Evolutionary conservation across 1,140 invertebrate genomes (phyloP), one percentile per base, ranked within the genome.

Genomic region (Sminthurinus signatus): DNA sequence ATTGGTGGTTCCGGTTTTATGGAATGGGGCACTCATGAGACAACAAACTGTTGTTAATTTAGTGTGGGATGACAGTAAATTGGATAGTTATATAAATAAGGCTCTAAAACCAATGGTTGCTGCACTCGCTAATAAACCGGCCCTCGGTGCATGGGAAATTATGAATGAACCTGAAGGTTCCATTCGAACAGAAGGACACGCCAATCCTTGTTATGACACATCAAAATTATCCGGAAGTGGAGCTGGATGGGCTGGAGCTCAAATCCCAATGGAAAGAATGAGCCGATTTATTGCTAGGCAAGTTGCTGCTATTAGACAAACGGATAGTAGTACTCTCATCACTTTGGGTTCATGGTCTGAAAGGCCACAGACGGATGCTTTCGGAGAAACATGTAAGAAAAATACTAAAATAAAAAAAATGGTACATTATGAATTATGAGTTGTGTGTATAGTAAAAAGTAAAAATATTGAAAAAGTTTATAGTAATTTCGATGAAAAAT

Each of bases 131-230:
- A 69, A 70, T 23, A 74, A 78, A 55, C 75, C 74, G 2, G 76
- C 76, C 3, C 65, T 79, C 10, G 77, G 73, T 2, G 76, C 76
- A 31, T 78, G 76, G 75, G 78, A 79, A 52, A 75, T 77, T 12
- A 75, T 78, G 55, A 79, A 78, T 56, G 78, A 79, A 63, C 75
- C 75, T 1, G 78, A 78, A 68, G 78, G 77, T 23, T 73, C 75
- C 42, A 67, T 78, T 4, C 70, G 48, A 14, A 73, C 71, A 43
- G 62, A 68, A 43, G 44, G 54, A 14, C 73, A 72, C 60, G 43
- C 50, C 17, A 75, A 79, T 27, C 69, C 71, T 1, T 79, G 78
- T 60, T 77, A 73, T 52, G 76, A 78, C 64, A 77, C 77, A 0
- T 67, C 50, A 2, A 59, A 62, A 12, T 42, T 73, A 32, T 60